A percentile compares a stretch with the other conserved stretches of the same genome.
Evolutionary conservation across 2,113 vertebrate genomes (phyloP).

Genomic region (Aspiorhynchus laticeps): DNA sequence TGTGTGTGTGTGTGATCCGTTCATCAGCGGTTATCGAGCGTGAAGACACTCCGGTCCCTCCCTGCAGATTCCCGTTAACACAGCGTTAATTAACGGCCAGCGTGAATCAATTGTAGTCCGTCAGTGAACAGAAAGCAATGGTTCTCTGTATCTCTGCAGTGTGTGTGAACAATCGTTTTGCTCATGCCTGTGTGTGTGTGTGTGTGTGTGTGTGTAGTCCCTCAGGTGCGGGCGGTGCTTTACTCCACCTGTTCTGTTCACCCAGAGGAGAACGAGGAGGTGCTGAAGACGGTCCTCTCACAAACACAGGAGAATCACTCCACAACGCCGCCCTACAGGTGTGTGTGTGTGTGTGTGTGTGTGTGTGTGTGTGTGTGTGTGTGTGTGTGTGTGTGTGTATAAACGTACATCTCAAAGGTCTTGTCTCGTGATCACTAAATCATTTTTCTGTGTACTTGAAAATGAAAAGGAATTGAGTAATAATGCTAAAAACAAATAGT

Average conservation of each 20-base stretch:
- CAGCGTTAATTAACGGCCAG: not conserved
- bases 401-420: not conserved
- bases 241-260: conserved; percentile 87
- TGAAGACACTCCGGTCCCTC: not conserved
- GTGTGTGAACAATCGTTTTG: not conserved
- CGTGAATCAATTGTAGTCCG: not conserved
- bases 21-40: not conserved
- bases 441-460: not conserved
- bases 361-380: conserved; percentile 78
- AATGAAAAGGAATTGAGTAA: not conserved
- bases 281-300: conserved; percentile 80
- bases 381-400: conserved; percentile 61
- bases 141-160: not conserved
- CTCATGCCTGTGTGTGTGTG: not conserved
- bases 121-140: not conserved
- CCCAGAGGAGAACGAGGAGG: conserved; percentile 85
- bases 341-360: conserved; percentile 78
- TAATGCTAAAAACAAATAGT: not conserved
- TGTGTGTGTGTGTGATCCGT: not conserved
- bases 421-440: not conserved
- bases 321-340: conserved; percentile 81
- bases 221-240: conserved; percentile 80
- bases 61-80: not conserved
- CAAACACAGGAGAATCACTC: conserved; percentile 59
- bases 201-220: conserved; percentile 73